Evolutionary conservation across 2,113 vertebrate genomes (phyloP).

Genomic region (Kobus ellipsiprymnus): DNA sequence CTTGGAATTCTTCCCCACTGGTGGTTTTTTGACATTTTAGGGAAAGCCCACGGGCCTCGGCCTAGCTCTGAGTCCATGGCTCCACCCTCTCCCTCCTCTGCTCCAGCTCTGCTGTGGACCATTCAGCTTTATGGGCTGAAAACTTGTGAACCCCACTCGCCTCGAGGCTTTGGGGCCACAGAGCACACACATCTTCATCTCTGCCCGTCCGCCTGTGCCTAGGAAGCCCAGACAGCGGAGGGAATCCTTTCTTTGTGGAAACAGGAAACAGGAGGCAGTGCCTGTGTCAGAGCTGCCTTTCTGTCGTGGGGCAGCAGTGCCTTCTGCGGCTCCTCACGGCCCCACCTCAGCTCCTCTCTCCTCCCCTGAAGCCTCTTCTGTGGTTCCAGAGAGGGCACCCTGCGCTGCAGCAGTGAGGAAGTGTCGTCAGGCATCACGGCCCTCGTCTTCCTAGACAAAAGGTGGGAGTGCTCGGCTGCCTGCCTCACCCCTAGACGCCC

Average conservation of each 20-base stretch:
- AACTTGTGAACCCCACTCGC: not conserved
- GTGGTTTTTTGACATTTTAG: not conserved
- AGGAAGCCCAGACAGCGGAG: not conserved
- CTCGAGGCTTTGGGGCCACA: not conserved
- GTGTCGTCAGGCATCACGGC: constrained; percentile 91
- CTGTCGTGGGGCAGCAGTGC: not conserved
- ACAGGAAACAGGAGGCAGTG: not conserved
- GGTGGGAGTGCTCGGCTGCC: constrained; percentile 70
- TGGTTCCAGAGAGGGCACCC: constrained; percentile 79
- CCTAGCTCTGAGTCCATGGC: not conserved
- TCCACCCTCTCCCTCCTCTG: not conserved
- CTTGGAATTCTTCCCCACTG: not conserved
- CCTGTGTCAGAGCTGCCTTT: not conserved
- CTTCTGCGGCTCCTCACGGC: not conserved
- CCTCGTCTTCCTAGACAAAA: constrained; percentile 92
- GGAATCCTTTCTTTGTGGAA: not conserved
- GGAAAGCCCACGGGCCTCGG: not conserved
- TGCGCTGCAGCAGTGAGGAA: constrained; percentile 90
- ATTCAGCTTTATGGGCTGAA: not conserved
- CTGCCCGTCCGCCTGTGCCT: not conserved
- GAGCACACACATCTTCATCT: not conserved
- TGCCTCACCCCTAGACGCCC: fast-evolving
- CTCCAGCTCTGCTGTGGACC: not conserved
- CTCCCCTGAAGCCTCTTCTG: not conserved
- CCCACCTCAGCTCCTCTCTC: fast-evolving